phyloP scores from a whole-genome alignment of 1,140 invertebrate genomes.

The Bactericera cockerelli region DNA sequence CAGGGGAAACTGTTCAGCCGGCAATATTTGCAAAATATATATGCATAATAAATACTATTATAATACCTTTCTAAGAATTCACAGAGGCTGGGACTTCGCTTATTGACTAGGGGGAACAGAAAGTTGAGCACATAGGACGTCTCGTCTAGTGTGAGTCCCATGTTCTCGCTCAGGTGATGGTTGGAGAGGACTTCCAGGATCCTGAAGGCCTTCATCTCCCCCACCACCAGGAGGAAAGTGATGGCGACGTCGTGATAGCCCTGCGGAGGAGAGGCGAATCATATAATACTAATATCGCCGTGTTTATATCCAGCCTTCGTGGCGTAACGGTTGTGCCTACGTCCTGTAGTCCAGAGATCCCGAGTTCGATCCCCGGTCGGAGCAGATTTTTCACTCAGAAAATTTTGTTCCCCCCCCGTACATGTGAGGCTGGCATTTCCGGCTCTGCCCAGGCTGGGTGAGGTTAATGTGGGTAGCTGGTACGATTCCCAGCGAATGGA shows the following conservation, averaged over 20 bases:
- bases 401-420: too few species aligned
- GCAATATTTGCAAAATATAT: too few species aligned
- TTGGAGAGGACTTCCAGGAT: constrained; percentile 71
- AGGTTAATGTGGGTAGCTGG: too few species aligned
- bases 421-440: neutral
- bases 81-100: constrained; percentile 52
- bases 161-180: constrained; percentile 75
- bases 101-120: constrained; percentile 66
- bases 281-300: constrained; percentile 7
- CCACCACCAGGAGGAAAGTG: constrained; percentile 84
- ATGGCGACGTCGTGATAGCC: constrained; percentile 97
- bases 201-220: constrained; percentile 63
- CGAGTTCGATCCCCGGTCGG: too few species aligned
- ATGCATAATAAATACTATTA: too few species aligned
- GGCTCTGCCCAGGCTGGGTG: too few species aligned
- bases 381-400: too few species aligned
- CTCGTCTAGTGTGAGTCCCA: constrained; percentile 85
- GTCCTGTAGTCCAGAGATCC: too few species aligned
- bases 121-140: constrained; percentile 77
- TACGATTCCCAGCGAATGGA: too few species aligned
- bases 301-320: too few species aligned
- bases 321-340: too few species aligned
- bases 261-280: constrained; percentile 34
- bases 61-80: constrained; percentile 67
- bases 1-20: too few species aligned